Base-by-base conservation (phyloP, 1,140 invertebrate genomes). In the Mycetomoellerius zeteki region DNA sequence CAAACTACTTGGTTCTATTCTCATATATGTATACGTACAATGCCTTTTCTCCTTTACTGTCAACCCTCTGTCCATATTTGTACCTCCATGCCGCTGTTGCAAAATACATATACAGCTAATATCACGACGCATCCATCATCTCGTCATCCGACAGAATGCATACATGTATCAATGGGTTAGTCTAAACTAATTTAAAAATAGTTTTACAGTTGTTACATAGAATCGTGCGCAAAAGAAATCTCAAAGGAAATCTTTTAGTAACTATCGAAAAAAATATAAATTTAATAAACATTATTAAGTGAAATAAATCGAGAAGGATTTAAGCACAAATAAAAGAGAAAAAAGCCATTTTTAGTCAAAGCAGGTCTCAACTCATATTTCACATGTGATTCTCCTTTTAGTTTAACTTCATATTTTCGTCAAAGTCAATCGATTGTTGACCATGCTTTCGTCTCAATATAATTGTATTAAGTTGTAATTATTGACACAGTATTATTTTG, bases 61-160 rank as follows among this genome's bases (percentile, higher is more conserved):
- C 10, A 21, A 6, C 64, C 8, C 19, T 24, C 47, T 7, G 30
- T 37, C 47, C 43, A 43, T 67, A 19, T 16, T 16, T 77, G 37
- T 58, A 76, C 3, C 64, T 33, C 33, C 16, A 10, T 54, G 14
- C 4, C 6, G 19, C 10, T 19, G 10, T 21, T 72, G 24, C 72
- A 58, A n/a, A 60, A 85, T 58, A 16, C 24, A 14, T 60, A 16
- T 56, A 27, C 52, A 47, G 21, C 60, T 86, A 81, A 86, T 69
- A 52, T 52, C 64, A 65, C n/a, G 47, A 60, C 19, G 24, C 76
- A 80, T 86, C 52, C 52, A 86, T 86, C 85, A 80, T 71, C 64
- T 47, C 56, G n/a, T 60, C 76, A 37, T 1, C 8, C 47, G 33
- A 60, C 73, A 52, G 72, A 27, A 60, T 52, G 54, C 10, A 52